phyloP scores from a whole-genome alignment of 2,888 invertebrate genomes.

The Prosapia bicincta region DNA sequence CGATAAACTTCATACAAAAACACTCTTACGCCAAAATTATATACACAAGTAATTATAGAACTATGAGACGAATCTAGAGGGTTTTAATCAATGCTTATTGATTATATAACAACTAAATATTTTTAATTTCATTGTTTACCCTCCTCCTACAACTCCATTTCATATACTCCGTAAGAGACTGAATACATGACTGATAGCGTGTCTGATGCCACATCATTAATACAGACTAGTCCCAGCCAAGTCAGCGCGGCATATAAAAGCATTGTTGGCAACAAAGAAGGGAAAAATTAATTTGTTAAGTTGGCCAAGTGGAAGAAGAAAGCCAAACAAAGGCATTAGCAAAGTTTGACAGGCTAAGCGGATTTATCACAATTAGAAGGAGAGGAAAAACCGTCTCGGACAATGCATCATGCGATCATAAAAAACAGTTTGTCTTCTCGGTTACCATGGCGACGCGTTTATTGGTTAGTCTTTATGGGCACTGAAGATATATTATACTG shows the following conservation, averaged over 20 bases:
- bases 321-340: background rate
- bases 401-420: background rate
- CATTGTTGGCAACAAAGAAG: background rate
- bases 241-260: background rate
- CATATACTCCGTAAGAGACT: too few species aligned
- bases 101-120: too few species aligned
- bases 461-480: background rate
- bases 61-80: too few species aligned
- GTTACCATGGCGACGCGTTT: background rate
- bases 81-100: too few species aligned
- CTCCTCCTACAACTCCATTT: too few species aligned
- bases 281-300: conserved; percentile 2
- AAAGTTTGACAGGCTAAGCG: background rate
- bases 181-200: background rate
- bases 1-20: too few species aligned
- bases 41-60: too few species aligned
- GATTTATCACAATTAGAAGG: background rate
- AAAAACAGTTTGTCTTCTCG: background rate
- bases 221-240: background rate
- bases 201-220: background rate
- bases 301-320: background rate
- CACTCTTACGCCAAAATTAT: too few species aligned
- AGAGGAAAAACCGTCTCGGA: background rate
- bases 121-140: too few species aligned
- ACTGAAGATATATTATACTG: background rate